phyloP scores from a whole-genome alignment of 2,888 invertebrate genomes.

The Zaprionus obscuricornis region DNA sequence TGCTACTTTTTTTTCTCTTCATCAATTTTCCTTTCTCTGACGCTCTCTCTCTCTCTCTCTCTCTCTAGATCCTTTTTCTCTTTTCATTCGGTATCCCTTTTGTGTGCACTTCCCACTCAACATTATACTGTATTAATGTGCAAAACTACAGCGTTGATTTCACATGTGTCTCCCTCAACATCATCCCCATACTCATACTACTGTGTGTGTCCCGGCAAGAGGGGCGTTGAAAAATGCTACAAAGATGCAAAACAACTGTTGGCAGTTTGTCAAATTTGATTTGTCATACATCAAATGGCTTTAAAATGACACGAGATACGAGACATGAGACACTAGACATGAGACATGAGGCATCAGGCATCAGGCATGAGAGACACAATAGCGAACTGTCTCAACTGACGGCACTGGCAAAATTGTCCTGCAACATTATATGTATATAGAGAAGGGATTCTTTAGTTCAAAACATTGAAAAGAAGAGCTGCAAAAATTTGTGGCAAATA shows the following conservation, averaged over 20 bases:
- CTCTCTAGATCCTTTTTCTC: not conserved
- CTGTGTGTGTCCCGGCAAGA: too few species aligned
- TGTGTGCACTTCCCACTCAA: constrained; percentile 17
- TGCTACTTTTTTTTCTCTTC: constrained; percentile 14
- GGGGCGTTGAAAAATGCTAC: constrained; percentile 71
- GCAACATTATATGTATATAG: not conserved
- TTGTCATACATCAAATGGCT: constrained; percentile 78
- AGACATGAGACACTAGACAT: too few species aligned
- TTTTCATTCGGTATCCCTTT: not conserved
- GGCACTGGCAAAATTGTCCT: constrained; percentile 31
- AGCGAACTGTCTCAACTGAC: constrained; percentile 35
- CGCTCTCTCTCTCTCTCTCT: not conserved
- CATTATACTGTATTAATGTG: constrained; percentile 68
- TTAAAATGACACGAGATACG: constrained; percentile 66
- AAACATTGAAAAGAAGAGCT: constrained; percentile 4
- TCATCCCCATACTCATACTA: not conserved
- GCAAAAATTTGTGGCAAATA: constrained; percentile 32
- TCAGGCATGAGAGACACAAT: too few species aligned
- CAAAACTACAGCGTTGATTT: constrained; percentile 69
- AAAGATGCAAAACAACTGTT: constrained; percentile 78
- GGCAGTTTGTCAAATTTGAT: constrained; percentile 79
- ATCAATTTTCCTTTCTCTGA: not conserved
- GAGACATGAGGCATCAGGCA: too few species aligned
- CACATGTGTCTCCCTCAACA: constrained; percentile 41
- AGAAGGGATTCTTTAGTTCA: not conserved